Base-by-base conservation (phyloP, 2,797 vertebrate species). In the Antennarius maculatus region DNA sequence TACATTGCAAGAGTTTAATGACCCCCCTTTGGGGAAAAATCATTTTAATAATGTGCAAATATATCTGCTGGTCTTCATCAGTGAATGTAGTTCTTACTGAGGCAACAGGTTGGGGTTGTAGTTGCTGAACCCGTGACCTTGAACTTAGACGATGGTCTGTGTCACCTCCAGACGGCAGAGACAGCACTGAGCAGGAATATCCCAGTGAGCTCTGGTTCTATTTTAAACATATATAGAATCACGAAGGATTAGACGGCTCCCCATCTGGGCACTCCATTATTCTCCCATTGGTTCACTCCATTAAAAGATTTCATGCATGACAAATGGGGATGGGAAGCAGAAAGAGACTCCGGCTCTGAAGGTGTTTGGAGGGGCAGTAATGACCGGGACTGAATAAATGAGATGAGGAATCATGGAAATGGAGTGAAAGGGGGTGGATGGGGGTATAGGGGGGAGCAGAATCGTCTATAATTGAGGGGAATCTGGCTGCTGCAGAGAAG, bases 221-320 rank as follows among this genome's bases (percentile, higher is more conserved):
- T 88, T 84, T 82, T 75, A 82, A 76, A 87, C 48, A 68, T 69
- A 72, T 71, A 72, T 12, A 57, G 53, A 78, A 51, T 59, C 45
- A 50, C 0, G 2, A 74, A 37, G 74, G 75, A 74, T 89, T 76
- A 82, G 63, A 76, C 54, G 34, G 67, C 77, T 82, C 60, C 63
- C 70, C 83, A 66, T 82, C 82, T 87, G 82, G 65, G 17, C 7
- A 37, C 77, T 76, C 78, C 76, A 82, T 88, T 86, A 83, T 80
- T 78, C 71, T 70, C 80, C 76, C 60, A 50, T 77, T 54, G 76
- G 74, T 79, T 87, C 75, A 81, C 75, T 80, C 82, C 80, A 87
- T 90, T 84, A 84, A 84, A 85, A 77, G 71, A 81, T 79, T 81
- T 85, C 78, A 82, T 82, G 85, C 81, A 78, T 90, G 76, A 85